These are phyloP conservation scores for Mya arenaria DNA, from an alignment of 1,140 invertebrate species.

Conservation along the genomic window DNA sequence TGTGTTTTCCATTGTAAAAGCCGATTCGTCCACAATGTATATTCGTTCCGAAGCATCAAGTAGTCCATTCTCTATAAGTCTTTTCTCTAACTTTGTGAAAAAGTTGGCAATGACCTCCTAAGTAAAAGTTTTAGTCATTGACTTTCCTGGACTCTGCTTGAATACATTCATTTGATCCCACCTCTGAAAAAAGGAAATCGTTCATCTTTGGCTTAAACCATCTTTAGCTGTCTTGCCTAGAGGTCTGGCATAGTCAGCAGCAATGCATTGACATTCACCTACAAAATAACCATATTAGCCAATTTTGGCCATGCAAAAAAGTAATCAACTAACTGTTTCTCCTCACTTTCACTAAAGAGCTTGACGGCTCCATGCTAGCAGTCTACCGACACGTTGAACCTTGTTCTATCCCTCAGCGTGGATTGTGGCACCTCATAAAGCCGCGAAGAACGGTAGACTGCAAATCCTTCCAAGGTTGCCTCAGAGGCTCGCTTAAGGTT, in stretches of 20 bases:
- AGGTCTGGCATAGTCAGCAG: slow-evolving; percentile 7
- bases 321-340: slow-evolving; percentile 28
- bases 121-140: background rate
- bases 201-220: background rate
- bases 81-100: background rate
- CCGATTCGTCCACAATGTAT: slow-evolving; percentile 45
- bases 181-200: slow-evolving; percentile 5
- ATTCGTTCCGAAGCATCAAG: slow-evolving; percentile 33
- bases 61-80: slow-evolving; percentile 5
- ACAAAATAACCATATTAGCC: slow-evolving; percentile 34
- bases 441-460: slow-evolving; percentile 30
- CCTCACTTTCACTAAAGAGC: slow-evolving; percentile 12
- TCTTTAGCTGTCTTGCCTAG: slow-evolving; percentile 6
- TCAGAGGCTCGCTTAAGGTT: slow-evolving; percentile 25
- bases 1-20: slow-evolving; percentile 23
- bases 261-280: slow-evolving; percentile 11
- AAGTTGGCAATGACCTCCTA: background rate
- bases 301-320: slow-evolving; percentile 25
- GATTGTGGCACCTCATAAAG: slow-evolving; percentile 29
- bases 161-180: background rate
- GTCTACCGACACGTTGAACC: slow-evolving; percentile 37
- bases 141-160: background rate
- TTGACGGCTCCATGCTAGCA: background rate
- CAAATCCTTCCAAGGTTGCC: slow-evolving; percentile 26
- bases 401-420: slow-evolving; percentile 45